Conservation (phyloP, 2,797 vertebrate species). For the Spondyliosoma cantharus region DNA sequence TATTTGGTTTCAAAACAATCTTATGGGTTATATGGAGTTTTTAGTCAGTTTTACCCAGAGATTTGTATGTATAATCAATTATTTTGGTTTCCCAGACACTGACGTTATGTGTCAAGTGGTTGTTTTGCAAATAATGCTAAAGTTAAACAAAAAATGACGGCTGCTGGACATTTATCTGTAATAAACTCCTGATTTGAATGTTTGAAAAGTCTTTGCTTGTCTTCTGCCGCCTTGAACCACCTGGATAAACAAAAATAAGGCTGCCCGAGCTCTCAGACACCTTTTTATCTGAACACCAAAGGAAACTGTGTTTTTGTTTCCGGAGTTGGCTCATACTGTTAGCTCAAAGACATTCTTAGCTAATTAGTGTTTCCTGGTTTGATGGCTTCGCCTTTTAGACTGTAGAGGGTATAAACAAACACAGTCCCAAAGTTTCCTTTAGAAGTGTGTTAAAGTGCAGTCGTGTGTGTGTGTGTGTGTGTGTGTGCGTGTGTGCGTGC, state of each 20-base stretch:
- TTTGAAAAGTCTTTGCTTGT: conserved; percentile 8
- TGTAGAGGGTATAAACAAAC: conserved; percentile 29
- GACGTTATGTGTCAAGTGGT: background rate
- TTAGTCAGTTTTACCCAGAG: background rate
- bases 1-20: background rate
- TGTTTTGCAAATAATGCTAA: background rate
- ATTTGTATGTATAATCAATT: background rate
- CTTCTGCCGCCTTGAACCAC: conserved; percentile 3
- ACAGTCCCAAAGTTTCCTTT: conserved; percentile 12
- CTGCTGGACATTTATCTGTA: conserved; percentile 7
- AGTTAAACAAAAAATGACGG: background rate
- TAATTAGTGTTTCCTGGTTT: conserved; percentile 61
- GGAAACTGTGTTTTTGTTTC: conserved; percentile 43
- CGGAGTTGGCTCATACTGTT: conserved; percentile 39
- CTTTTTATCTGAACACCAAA: conserved; percentile 47
- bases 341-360: conserved; percentile 20
- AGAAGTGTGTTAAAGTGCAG: conserved; percentile 10
- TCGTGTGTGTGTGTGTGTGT: background rate
- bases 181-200: conserved; percentile 21
- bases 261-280: conserved; percentile 24
- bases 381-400: conserved; percentile 38
- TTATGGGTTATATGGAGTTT: background rate
- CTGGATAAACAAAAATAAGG: conserved; percentile 37
- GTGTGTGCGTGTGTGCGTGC: conserved; percentile 1
- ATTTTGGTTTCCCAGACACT: background rate